Conservation (phyloP, 1,140 invertebrate species). For the Aphaenogaster ashmeadi region DNA sequence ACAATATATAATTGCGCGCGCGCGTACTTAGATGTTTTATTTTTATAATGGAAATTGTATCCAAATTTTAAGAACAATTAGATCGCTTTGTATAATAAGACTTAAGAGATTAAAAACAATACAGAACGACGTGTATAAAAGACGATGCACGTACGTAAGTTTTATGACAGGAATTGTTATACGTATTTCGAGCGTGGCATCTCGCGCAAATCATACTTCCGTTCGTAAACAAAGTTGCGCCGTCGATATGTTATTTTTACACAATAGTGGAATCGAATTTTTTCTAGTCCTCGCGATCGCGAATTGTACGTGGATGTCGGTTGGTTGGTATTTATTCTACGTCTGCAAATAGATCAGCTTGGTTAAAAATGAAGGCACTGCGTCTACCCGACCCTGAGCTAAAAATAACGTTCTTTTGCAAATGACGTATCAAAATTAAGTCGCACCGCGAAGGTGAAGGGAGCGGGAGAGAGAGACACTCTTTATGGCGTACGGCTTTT, state of each 20-base stretch:
- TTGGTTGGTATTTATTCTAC: slow-evolving; percentile 20
- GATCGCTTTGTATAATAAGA: not conserved
- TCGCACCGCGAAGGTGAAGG: not conserved
- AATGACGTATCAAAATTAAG: slow-evolving; percentile 28
- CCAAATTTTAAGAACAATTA: not conserved
- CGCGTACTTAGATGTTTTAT: not conserved
- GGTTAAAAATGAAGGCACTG: slow-evolving; percentile 41
- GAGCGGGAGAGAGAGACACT: not conserved
- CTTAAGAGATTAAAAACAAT: too few species aligned
- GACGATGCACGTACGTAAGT: not conserved
- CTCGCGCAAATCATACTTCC: slow-evolving; percentile 11
- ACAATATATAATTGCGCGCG: not conserved
- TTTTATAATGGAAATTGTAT: not conserved
- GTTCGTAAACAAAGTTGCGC: not conserved
- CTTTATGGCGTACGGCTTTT: not conserved
- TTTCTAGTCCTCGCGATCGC: not conserved
- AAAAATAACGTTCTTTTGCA: slow-evolving; percentile 32
- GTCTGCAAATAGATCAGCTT: slow-evolving; percentile 34
- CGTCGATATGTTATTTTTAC: slow-evolving; percentile 14
- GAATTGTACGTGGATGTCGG: not conserved
- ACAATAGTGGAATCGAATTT: slow-evolving; percentile 6
- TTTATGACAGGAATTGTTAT: not conserved
- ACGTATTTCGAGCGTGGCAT: not conserved
- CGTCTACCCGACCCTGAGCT: slow-evolving; percentile 25
- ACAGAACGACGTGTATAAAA: not conserved